phyloP scores from a whole-genome alignment of 1,140 invertebrate genomes.

The Thaumetopoea pityocampa region DNA sequence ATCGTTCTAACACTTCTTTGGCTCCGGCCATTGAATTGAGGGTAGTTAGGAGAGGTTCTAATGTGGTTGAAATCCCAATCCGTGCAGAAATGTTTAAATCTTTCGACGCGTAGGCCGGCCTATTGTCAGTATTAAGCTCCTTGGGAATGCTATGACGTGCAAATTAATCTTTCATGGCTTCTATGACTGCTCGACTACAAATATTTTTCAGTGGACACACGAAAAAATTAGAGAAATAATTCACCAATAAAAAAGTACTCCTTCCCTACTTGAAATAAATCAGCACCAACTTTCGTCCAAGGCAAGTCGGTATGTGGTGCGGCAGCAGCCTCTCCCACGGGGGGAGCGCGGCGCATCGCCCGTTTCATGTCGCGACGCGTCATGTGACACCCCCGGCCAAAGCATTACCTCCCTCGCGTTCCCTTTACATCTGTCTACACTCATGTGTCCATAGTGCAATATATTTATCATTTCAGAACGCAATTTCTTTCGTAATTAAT shows the following conservation, averaged over 20 bases:
- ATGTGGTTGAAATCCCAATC: conserved; percentile 53
- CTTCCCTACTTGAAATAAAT: conserved; percentile 29
- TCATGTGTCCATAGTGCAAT: too few species aligned
- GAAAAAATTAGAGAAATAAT: conserved; percentile 27
- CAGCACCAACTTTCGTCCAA: conserved; percentile 33
- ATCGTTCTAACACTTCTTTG: too few species aligned
- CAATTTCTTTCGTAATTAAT: too few species aligned
- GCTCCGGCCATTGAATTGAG: too few species aligned
- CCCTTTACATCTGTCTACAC: too few species aligned
- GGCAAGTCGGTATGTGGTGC: too few species aligned
- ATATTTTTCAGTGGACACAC: conserved; percentile 19
- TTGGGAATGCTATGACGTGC: conserved; percentile 43
- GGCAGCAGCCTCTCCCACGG: too few species aligned
- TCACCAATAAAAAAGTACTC: conserved; percentile 18
- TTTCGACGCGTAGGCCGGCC: conserved; percentile 45
- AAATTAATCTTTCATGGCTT: conserved; percentile 38
- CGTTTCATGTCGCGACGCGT: too few species aligned
- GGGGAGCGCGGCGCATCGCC: too few species aligned
- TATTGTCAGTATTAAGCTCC: conserved; percentile 53
- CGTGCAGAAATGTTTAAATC: conserved; percentile 55
- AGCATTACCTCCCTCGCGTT: too few species aligned
- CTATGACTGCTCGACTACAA: conserved; percentile 3
- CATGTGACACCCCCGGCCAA: too few species aligned
- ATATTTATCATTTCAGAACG: too few species aligned
- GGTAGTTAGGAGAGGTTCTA: conserved; percentile 47